These are phyloP conservation scores for Kradibia gibbosae DNA, from an alignment of 1,140 invertebrate genomes.

Conservation along the genomic window DNA sequence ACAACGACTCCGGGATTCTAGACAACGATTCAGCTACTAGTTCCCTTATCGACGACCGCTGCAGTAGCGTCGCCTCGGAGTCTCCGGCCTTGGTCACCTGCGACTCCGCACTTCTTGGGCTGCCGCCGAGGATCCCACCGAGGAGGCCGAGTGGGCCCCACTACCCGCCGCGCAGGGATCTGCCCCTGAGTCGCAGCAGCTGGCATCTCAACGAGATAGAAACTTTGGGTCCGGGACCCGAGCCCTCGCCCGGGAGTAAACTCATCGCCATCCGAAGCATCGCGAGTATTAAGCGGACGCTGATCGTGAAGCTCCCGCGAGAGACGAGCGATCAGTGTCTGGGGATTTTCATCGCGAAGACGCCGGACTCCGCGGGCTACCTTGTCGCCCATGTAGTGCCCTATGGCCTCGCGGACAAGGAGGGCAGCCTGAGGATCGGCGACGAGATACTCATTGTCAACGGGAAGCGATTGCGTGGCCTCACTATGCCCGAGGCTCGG, in stretches of 20 bases:
- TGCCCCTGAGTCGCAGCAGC: constrained; percentile 56
- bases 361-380: constrained; percentile 82
- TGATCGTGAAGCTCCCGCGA: constrained; percentile 80
- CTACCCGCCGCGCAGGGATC: constrained; percentile 53
- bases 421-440: constrained; percentile 82
- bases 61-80: constrained; percentile 75
- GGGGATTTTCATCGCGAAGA: constrained; percentile 89
- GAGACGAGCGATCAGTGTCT: constrained; percentile 80
- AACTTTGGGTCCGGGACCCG: background rate
- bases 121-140: constrained; percentile 62
- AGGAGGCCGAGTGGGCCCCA: constrained; percentile 52
- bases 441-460: constrained; percentile 91
- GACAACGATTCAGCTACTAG: constrained; percentile 81
- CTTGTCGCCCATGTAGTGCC: constrained; percentile 88
- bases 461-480: constrained; percentile 81
- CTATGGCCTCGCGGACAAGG: constrained; percentile 83
- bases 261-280: constrained; percentile 65
- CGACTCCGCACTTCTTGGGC: constrained; percentile 62
- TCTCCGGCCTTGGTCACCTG: constrained; percentile 68
- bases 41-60: constrained; percentile 78
- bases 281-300: constrained; percentile 72
- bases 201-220: constrained; percentile 48
- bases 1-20: constrained; percentile 83
- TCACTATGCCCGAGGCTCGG: constrained; percentile 84
- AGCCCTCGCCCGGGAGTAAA: background rate